These are phyloP conservation scores for Argyresthia goedartella DNA, from an alignment of 2,888 invertebrate genomes.

Conservation along the genomic window DNA sequence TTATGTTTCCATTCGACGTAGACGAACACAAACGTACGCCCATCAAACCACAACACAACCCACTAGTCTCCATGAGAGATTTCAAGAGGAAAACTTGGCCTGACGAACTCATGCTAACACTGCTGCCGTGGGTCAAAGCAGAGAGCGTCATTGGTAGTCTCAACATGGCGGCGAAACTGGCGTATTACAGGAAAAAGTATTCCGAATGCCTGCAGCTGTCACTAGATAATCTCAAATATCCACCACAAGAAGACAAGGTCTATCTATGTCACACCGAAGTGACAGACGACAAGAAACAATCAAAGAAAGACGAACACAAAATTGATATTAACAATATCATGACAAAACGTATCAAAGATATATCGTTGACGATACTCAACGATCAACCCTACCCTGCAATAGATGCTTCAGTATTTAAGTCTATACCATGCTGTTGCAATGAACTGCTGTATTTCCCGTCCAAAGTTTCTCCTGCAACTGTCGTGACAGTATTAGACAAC, in stretches of 20 bases:
- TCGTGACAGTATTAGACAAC: slow-evolving; percentile 3
- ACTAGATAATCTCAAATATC: slow-evolving; percentile 36
- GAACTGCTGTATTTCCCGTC: slow-evolving; percentile 36
- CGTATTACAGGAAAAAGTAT: slow-evolving; percentile 42
- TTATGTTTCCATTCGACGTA: slow-evolving; percentile 51
- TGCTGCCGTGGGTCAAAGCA: slow-evolving; percentile 48
- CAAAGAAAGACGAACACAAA: slow-evolving; percentile 36
- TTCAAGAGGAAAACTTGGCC: slow-evolving; percentile 53
- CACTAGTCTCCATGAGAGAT: slow-evolving; percentile 35
- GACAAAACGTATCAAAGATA: slow-evolving; percentile 51
- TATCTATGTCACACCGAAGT: slow-evolving; percentile 37
- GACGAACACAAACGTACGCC: slow-evolving; percentile 35
- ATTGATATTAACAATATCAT: slow-evolving; percentile 41
- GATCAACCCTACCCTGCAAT: slow-evolving; percentile 41
- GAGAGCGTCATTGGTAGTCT: slow-evolving; percentile 31
- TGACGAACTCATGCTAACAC: slow-evolving; percentile 40
- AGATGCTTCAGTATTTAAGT: slow-evolving; percentile 28
- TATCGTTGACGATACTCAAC: slow-evolving; percentile 48
- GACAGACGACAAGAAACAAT: slow-evolving; percentile 14
- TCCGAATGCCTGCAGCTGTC: slow-evolving; percentile 40
- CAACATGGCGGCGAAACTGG: slow-evolving; percentile 54
- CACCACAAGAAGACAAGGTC: slow-evolving; percentile 21
- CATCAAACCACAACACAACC: slow-evolving; percentile 38
- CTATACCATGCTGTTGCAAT: slow-evolving; percentile 48
- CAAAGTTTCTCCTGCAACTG: slow-evolving; percentile 13